Conservation (phyloP, 2,797 vertebrate species). For the Tragelaphus eurycerus region DNA sequence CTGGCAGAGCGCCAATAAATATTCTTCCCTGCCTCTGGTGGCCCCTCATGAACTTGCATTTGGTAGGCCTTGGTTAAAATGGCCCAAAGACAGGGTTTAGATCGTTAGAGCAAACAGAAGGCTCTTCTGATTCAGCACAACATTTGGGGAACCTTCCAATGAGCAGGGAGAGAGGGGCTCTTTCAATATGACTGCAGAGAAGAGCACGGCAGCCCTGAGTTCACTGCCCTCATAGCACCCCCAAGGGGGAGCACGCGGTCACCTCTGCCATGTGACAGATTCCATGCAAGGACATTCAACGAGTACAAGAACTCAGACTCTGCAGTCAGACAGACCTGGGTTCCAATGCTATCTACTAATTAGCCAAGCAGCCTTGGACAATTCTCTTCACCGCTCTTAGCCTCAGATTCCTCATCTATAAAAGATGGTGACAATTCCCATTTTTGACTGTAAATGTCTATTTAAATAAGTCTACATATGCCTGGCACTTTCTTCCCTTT, state of each 20-base stretch:
- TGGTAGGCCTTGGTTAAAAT: not conserved
- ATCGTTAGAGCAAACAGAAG: not conserved
- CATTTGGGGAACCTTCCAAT: not conserved
- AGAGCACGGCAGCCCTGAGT: not conserved
- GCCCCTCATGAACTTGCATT: not conserved
- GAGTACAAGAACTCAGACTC: not conserved
- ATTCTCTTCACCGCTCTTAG: not conserved
- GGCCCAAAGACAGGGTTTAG: not conserved
- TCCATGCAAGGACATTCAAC: not conserved
- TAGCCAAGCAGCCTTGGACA: not conserved
- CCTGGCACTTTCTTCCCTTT: not conserved
- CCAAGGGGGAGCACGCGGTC: fast-evolving
- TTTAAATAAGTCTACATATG: not conserved
- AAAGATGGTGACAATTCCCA: not conserved
- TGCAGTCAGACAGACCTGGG: not conserved
- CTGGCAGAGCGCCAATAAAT: not conserved
- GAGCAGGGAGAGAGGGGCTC: not conserved
- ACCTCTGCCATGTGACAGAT: too few species aligned
- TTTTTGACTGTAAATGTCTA: not conserved
- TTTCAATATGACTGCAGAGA: not conserved
- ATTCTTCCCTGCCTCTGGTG: not conserved
- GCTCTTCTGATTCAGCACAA: not conserved
- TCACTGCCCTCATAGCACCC: fast-evolving
- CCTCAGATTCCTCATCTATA: not conserved
- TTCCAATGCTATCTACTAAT: not conserved